Base-by-base conservation (phyloP, 2,797 vertebrate genomes). In the Jordanella pulchra region DNA sequence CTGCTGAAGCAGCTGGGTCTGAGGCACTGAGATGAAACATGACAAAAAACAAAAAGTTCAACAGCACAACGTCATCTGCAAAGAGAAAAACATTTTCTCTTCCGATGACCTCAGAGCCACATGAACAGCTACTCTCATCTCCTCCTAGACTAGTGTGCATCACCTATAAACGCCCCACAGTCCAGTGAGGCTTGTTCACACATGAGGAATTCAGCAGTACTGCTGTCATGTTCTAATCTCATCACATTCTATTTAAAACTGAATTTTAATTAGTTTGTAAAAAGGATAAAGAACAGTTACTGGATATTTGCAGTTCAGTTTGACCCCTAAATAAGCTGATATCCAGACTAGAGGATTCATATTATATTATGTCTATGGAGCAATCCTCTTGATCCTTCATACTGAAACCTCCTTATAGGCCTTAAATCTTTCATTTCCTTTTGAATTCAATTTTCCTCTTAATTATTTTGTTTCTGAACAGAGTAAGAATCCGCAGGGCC, bases 401-500 rank as follows among this genome's bases (percentile, higher is more conserved):
- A 3, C 1, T 25, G 51, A 23, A 53, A n/a, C 10, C 51, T 53
- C 23, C 23, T 53, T 3, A 53, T 53, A 53, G 18, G 17, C 39
- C 18, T 32, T 42, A 1, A 32, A 35, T 7, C 15, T n/a, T 39
- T 39, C n/a, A 39, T 10, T 39, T 23, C 18, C 58, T 1, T 32
- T 23, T 39, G 1, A 39, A 61, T 21, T 12, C 1, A 69, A 28
- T 10, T 13, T 50, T 6, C n/a, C 64, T 1, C 47, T 48, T 48
- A n/a, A 42, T 63, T 32, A 60, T 53, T 83, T 66, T 91, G 76
- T 91, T 51, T 82, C 30, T 50, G 74, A 78, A 27, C 91, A 99
- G 98, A 96, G 95, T 93, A 98, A 98, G 93, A 94, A 86, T 0
- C 92, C 95, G 77, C 97, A 97, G 85, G 98, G 98, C 68, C 93